phyloP scores from a whole-genome alignment of 2,888 invertebrate genomes.

The Tenodera sinensis region DNA sequence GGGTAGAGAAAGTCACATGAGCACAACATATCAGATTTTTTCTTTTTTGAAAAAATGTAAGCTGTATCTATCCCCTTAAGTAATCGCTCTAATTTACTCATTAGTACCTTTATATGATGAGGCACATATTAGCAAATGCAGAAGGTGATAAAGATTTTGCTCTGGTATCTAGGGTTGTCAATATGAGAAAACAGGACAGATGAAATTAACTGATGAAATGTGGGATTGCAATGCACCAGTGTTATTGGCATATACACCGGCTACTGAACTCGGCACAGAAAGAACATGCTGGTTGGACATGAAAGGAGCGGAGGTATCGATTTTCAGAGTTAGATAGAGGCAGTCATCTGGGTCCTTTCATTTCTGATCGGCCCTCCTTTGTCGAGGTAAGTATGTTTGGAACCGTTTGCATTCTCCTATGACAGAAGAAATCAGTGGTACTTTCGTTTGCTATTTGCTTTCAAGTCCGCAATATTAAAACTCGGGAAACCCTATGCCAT shows the following conservation, averaged over 20 bases:
- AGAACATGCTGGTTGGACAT: neutral
- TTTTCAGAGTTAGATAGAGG: neutral
- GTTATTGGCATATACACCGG: neutral
- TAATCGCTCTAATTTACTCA: too few species aligned
- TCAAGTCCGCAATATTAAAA: neutral
- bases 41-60: too few species aligned
- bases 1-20: too few species aligned
- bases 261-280: neutral
- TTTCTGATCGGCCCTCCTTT: neutral
- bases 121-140: neutral
- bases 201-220: neutral
- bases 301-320: neutral
- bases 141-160: neutral
- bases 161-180: neutral
- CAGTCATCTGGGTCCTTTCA: neutral
- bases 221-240: neutral
- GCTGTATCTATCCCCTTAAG: too few species aligned
- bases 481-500: neutral
- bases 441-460: neutral
- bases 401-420: neutral
- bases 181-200: neutral
- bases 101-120: too few species aligned
- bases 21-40: too few species aligned
- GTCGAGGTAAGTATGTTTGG: neutral
- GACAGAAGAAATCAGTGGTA: neutral